Evolutionary conservation across 2,888 invertebrate genomes (phyloP).

Genomic region (Volucella bombylans): DNA sequence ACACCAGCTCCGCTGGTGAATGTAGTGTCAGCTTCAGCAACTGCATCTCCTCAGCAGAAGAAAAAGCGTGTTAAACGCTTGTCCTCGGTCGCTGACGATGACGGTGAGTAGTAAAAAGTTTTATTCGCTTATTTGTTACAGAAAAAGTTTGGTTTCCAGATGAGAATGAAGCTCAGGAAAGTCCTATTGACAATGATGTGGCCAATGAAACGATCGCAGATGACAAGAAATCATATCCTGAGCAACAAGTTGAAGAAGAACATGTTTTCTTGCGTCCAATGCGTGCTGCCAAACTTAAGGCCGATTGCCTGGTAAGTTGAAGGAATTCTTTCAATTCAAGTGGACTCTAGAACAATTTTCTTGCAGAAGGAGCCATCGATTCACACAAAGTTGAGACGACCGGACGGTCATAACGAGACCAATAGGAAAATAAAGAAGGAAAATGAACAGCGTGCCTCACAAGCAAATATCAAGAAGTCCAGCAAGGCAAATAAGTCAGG

Average conservation of each 20-base stretch:
- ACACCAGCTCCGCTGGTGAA: neutral
- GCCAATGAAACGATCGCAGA: conserved; percentile 25
- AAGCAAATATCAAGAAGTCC: conserved; percentile 59
- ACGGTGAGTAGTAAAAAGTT: conserved; percentile 62
- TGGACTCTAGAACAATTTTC: neutral
- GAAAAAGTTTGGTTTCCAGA: conserved; percentile 16
- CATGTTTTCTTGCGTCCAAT: conserved; percentile 77
- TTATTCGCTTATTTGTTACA: neutral
- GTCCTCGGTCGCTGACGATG: conserved; percentile 76
- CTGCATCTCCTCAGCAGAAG: conserved; percentile 78
- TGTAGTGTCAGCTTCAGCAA: neutral
- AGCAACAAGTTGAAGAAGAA: conserved; percentile 64
- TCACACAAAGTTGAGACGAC: conserved; percentile 77
- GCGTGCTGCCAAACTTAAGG: conserved; percentile 79
- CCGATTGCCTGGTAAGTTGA: conserved; percentile 75
- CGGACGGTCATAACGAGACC: conserved; percentile 72
- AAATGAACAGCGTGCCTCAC: conserved; percentile 78
- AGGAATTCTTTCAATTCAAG: too few relatives aligned
- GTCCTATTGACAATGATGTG: neutral
- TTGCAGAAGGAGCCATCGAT: conserved; percentile 77
- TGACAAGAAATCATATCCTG: conserved; percentile 31
- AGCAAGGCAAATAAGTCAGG: conserved; percentile 36
- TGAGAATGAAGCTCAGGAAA: conserved; percentile 11
- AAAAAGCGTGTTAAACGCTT: conserved; percentile 80
- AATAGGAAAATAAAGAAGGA: conserved; percentile 77